phyloP scores from a whole-genome alignment of 2,113 vertebrate species.

The Tetraodon nigroviridis region DNA sequence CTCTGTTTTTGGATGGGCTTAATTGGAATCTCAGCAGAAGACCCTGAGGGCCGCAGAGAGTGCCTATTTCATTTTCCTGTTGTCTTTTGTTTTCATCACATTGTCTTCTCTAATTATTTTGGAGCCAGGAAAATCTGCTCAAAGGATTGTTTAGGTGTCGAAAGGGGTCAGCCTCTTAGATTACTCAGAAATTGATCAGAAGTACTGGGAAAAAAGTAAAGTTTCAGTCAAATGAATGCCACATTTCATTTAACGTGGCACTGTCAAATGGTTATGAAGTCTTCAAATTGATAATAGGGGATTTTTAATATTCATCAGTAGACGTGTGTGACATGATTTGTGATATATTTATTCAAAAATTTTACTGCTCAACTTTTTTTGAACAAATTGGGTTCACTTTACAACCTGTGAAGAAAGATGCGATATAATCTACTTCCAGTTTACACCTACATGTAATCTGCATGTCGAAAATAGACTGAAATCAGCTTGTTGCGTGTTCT shows the following conservation, averaged over 20 bases:
- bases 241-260: background rate
- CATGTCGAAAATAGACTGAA: too few relatives aligned
- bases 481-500: too few relatives aligned
- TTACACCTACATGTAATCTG: too few relatives aligned
- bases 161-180: slow-evolving; percentile 49
- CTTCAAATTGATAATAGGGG: too few relatives aligned
- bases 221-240: background rate
- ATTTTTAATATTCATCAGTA: too few relatives aligned
- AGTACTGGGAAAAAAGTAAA: slow-evolving; percentile 17
- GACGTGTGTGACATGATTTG: too few relatives aligned
- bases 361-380: too few relatives aligned
- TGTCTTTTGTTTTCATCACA: slow-evolving; percentile 71
- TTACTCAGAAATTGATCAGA: slow-evolving; percentile 39
- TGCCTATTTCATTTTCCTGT: slow-evolving; percentile 64
- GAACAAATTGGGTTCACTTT: too few relatives aligned
- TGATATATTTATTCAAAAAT: too few relatives aligned
- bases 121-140: slow-evolving; percentile 52
- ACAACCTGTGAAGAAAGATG: too few relatives aligned
- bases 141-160: slow-evolving; percentile 49
- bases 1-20: slow-evolving; percentile 71
- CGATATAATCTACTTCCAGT: too few relatives aligned
- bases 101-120: slow-evolving; percentile 70
- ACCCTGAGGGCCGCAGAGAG: slow-evolving; percentile 55
- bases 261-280: too few relatives aligned
- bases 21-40: slow-evolving; percentile 71